phyloP scores from a whole-genome alignment of 2,888 invertebrate species.

The Eupithecia insigniata region DNA sequence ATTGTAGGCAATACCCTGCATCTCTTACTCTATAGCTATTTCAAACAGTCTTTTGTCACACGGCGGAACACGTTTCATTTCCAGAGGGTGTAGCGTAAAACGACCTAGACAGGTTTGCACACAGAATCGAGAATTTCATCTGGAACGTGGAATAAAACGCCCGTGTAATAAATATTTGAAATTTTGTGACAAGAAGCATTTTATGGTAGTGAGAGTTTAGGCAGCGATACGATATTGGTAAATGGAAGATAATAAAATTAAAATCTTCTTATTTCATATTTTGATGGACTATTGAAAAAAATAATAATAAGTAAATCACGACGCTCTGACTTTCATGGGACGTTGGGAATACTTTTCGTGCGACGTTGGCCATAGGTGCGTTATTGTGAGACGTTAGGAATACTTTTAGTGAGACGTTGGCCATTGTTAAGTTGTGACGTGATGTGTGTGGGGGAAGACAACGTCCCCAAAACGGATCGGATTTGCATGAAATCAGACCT shows the following conservation, averaged over 20 bases:
- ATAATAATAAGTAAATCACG: too few relatives aligned
- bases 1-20: not conserved
- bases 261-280: too few relatives aligned
- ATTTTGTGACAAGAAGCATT: not conserved
- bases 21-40: slow-evolving; percentile 13
- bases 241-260: not conserved
- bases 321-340: too few relatives aligned
- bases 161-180: slow-evolving; percentile 9
- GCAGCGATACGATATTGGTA: not conserved
- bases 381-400: too few relatives aligned
- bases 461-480: too few relatives aligned
- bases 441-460: too few relatives aligned
- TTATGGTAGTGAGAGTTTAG: not conserved
- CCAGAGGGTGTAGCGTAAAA: slow-evolving; percentile 13
- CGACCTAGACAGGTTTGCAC: slow-evolving; percentile 17
- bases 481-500: too few relatives aligned
- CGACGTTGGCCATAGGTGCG: too few relatives aligned
- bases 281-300: too few relatives aligned
- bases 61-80: slow-evolving; percentile 26
- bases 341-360: too few relatives aligned
- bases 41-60: slow-evolving; percentile 24
- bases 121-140: slow-evolving; percentile 22
- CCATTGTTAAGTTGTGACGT: too few relatives aligned
- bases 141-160: slow-evolving; percentile 11
- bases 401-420: too few relatives aligned